These are phyloP conservation scores for Rachycentron canadum DNA, from an alignment of 2,797 vertebrate species.

Conservation along the genomic window DNA sequence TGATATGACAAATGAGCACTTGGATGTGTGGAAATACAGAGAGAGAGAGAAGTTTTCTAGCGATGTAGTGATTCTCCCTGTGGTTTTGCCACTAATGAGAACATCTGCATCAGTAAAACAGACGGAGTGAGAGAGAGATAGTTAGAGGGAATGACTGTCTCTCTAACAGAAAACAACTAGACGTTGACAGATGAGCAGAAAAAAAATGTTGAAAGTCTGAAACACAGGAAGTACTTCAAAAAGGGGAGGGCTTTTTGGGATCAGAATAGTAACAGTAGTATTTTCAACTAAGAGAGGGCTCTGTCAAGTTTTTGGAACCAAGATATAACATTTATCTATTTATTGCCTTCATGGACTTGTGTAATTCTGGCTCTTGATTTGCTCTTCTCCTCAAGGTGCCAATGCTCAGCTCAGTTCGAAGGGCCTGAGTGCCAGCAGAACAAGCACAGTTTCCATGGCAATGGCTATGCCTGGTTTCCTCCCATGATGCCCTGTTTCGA, in stretches of 20 bases:
- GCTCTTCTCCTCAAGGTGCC: conserved; percentile 82
- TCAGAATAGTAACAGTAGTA: background rate
- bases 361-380: conserved; percentile 41
- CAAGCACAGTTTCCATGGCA: conserved; percentile 90
- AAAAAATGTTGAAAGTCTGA: conserved; percentile 39
- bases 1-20: conserved; percentile 37
- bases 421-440: conserved; percentile 91
- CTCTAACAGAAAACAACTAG: conserved; percentile 46
- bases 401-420: conserved; percentile 87
- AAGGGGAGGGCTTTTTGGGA: background rate
- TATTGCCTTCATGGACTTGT: conserved; percentile 40
- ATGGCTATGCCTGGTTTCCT: conserved; percentile 91
- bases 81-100: conserved; percentile 76
- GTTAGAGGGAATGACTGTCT: conserved; percentile 51
- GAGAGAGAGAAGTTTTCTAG: conserved; percentile 42
- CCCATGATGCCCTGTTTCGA: conserved; percentile 89
- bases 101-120: conserved; percentile 76
- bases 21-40: conserved; percentile 43
- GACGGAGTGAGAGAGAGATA: conserved; percentile 50
- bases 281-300: too few species aligned
- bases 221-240: conserved; percentile 44
- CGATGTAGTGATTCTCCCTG: conserved; percentile 60
- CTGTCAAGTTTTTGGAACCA: too few species aligned
- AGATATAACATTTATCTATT: background rate
- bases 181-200: conserved; percentile 11